These are phyloP conservation scores for Hyperopisus bebe DNA, from an alignment of 2,113 vertebrate species.

Conservation along the genomic window DNA sequence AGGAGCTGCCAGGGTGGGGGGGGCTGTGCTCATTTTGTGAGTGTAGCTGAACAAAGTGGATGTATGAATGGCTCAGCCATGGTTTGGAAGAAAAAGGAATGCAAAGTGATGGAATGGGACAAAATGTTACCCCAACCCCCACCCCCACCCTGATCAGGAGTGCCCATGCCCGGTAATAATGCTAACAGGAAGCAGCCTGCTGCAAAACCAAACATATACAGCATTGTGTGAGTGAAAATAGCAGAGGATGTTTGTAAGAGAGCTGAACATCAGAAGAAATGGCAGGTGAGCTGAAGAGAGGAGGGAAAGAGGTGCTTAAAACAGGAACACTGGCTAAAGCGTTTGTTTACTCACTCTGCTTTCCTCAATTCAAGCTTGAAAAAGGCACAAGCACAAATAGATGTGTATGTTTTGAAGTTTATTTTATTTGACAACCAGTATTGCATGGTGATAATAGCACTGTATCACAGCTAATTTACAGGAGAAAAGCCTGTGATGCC, in stretches of 20 bases:
- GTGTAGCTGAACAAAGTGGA: background rate
- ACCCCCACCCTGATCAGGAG: background rate
- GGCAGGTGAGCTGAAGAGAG: background rate
- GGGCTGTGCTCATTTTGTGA: background rate
- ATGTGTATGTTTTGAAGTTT: background rate
- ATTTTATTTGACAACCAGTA: background rate
- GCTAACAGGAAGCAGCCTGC: background rate
- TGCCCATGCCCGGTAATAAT: background rate
- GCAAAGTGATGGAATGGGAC: background rate
- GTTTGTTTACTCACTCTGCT: background rate
- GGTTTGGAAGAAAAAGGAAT: background rate
- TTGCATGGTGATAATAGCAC: background rate
- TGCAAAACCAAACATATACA: background rate
- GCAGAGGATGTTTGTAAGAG: conserved; percentile 13
- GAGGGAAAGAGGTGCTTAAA: background rate
- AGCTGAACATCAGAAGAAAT: background rate
- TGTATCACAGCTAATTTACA: background rate
- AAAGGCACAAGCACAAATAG: background rate
- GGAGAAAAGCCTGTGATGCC: background rate
- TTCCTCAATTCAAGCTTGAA: background rate
- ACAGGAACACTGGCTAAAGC: background rate
- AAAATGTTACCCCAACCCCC: background rate
- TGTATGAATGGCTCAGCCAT: background rate
- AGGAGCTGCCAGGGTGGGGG: background rate
- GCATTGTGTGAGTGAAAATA: conserved; percentile 24